Conservation (phyloP, 1,140 invertebrate genomes). For the Drosophila obscura region DNA sequence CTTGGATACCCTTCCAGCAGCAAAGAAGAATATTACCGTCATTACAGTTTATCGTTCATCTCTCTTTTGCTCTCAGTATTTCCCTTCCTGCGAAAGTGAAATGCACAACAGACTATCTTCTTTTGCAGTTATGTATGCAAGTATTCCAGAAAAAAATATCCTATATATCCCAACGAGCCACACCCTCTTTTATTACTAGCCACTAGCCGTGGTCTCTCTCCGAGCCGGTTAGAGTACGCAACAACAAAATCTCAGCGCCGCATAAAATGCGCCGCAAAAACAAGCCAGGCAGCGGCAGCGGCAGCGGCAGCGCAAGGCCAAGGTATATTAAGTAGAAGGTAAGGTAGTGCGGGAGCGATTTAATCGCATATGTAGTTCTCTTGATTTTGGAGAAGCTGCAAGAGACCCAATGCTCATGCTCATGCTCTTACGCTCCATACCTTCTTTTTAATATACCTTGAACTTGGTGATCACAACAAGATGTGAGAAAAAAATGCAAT, state of each 20-base stretch:
- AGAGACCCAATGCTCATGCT: too few species aligned
- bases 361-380: slow-evolving; percentile 9
- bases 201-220: slow-evolving; percentile 1
- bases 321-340: slow-evolving; percentile 10
- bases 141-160: too few species aligned
- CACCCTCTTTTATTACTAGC: slow-evolving; percentile 34
- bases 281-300: slow-evolving; percentile 11
- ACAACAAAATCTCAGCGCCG: slow-evolving; percentile 19
- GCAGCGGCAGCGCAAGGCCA: slow-evolving; percentile 12
- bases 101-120: too few species aligned
- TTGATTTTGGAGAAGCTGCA: too few species aligned
- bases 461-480: slow-evolving; percentile 39
- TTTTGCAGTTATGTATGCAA: not conserved
- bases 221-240: slow-evolving; percentile 13
- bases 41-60: too few species aligned
- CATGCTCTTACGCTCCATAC: too few species aligned
- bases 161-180: slow-evolving; percentile 6
- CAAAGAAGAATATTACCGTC: too few species aligned
- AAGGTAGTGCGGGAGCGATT: not conserved
- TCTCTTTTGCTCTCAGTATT: not conserved
- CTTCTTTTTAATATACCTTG: too few species aligned
- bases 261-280: slow-evolving; percentile 60
- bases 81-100: too few species aligned
- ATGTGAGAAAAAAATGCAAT: slow-evolving; percentile 8
- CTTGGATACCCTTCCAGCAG: slow-evolving; percentile 4